Conservation (phyloP, 2,888 invertebrate genomes). For the Euproctis similis region DNA sequence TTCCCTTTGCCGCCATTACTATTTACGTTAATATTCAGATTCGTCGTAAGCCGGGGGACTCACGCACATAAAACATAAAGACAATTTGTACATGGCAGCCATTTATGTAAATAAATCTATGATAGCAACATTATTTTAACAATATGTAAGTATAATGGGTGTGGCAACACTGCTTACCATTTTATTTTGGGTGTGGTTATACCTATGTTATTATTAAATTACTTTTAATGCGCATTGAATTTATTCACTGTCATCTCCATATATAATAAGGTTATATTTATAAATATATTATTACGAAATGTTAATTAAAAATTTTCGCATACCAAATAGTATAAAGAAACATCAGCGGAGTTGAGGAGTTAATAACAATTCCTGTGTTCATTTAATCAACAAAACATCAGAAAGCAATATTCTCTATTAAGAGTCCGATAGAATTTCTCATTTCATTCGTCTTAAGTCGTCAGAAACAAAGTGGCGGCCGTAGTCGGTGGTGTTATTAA, state of each 20-base stretch:
- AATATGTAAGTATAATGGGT: slow-evolving; percentile 56
- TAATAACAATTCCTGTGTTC: slow-evolving; percentile 54
- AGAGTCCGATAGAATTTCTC: slow-evolving; percentile 71
- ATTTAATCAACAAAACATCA: slow-evolving; percentile 72
- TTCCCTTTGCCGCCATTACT: slow-evolving; percentile 68
- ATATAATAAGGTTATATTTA: slow-evolving; percentile 13
- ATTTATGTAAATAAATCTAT: slow-evolving; percentile 74
- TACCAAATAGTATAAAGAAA: slow-evolving; percentile 38
- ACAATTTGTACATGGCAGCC: slow-evolving; percentile 68
- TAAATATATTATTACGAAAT: slow-evolving; percentile 14
- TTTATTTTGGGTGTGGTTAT: slow-evolving; percentile 56
- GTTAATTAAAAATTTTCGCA: slow-evolving; percentile 43
- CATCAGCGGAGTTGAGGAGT: slow-evolving; percentile 29
- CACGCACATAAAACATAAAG: slow-evolving; percentile 74
- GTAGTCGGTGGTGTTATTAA: slow-evolving; percentile 73
- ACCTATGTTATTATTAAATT: slow-evolving; percentile 36
- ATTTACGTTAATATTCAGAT: slow-evolving; percentile 74
- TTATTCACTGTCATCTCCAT: slow-evolving; percentile 17
- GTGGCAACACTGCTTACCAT: slow-evolving; percentile 57
- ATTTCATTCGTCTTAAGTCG: slow-evolving; percentile 74
- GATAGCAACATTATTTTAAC: slow-evolving; percentile 63
- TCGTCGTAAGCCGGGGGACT: slow-evolving; percentile 59
- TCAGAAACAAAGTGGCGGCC: slow-evolving; percentile 73
- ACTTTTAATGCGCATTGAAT: slow-evolving; percentile 28
- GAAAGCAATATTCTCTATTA: slow-evolving; percentile 67